Base-by-base conservation (phyloP, 2,797 vertebrate genomes). In the Neosalanx taihuensis region DNA sequence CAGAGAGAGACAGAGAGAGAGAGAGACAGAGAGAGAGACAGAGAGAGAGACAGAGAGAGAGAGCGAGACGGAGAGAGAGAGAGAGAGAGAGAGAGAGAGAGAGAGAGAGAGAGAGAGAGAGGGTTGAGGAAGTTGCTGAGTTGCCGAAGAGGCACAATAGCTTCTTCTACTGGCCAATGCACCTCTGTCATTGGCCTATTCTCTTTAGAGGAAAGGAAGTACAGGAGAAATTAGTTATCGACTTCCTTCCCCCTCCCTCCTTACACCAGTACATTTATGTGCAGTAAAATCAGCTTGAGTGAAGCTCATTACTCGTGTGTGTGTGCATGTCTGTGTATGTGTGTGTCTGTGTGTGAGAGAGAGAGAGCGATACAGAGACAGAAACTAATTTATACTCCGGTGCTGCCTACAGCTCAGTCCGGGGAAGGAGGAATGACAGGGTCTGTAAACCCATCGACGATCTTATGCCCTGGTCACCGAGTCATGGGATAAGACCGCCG, bases 191-290 rank as follows among this genome's bases (percentile, higher is more conserved):
- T 17, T 56, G 51, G 41, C 60, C 35, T 62, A 17, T 57, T 46
- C 67, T 73, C 6, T 65, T 26, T 49, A 60, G 31, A 81, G 53
- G 49, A 64, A 31, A 70, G 67, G 49, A 7, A 56, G 58, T 12
- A 49, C 35, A 72, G 61, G 63, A 76, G 64, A 72, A 76, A 81
- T 81, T 66, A 76, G 56, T 79, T 79, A 84, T 78, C 69, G 76
- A 78, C 71, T 69, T 76, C 56, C 72, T n/a, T 66, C 7, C 51
- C 41, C 62, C 71, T 63, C n/a, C 31, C 71, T 75, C 65, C 6
- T 35, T 2, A 10, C 59, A 70, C 64, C 30, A 72, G 37, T 59
- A 57, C 49, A 37, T 69, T 78, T 73, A 70, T 59, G 59, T 73
- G 67, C 69, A 18, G 51, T 51, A 67, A 67, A 75, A 60, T 72